Evolutionary conservation across 2,888 invertebrate genomes (phyloP).

Genomic region (Nomada fucata): DNA sequence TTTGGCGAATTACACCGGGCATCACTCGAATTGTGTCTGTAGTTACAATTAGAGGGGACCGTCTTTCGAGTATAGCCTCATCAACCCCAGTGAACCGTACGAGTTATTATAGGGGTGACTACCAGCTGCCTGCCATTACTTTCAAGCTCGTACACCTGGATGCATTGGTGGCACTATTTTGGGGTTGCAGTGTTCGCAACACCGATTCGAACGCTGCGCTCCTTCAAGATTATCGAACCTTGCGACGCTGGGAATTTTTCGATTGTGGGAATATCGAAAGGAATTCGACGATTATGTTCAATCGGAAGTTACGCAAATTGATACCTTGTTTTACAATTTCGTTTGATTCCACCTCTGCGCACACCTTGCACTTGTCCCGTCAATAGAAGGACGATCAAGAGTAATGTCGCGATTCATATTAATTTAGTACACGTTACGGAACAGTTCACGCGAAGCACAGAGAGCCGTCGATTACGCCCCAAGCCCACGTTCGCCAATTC

Average conservation of each 20-base stretch:
- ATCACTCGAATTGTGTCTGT: constrained; percentile 52
- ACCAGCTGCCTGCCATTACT: constrained; percentile 77
- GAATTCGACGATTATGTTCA: neutral
- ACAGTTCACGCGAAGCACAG: too few species aligned
- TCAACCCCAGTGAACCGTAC: constrained; percentile 67
- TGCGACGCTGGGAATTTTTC: neutral
- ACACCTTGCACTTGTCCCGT: too few species aligned
- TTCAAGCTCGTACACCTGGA: constrained; percentile 75
- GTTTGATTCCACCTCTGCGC: too few species aligned
- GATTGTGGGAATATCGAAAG: neutral
- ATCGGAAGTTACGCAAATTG: too few species aligned
- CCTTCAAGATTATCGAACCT: neutral
- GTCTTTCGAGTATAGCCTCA: constrained; percentile 65
- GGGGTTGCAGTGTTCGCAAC: neutral
- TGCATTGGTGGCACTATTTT: constrained; percentile 58
- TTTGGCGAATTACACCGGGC: constrained; percentile 4
- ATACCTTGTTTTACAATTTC: too few species aligned
- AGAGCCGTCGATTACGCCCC: too few species aligned
- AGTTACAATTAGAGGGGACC: constrained; percentile 15
- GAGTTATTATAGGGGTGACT: constrained; percentile 73
- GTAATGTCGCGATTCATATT: too few species aligned
- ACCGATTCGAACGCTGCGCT: neutral
- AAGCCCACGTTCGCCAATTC: too few species aligned
- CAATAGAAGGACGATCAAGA: too few species aligned
- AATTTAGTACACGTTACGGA: too few species aligned